These are phyloP conservation scores for Pollicipes pollicipes DNA, from an alignment of 1,140 invertebrate species.

Conservation along the genomic window DNA sequence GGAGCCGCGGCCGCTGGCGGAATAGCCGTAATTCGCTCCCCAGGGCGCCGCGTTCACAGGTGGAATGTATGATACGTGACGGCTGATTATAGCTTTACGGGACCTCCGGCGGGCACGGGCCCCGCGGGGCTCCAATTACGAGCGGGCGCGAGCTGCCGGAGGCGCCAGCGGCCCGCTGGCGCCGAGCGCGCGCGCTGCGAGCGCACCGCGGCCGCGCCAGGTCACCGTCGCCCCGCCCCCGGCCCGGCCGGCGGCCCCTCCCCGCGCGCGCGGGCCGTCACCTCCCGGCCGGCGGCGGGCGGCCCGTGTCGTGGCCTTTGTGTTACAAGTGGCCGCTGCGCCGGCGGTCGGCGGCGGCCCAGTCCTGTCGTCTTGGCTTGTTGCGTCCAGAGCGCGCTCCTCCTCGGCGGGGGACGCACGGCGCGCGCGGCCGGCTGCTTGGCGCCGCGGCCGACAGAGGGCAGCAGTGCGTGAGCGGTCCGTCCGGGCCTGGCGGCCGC, in stretches of 20 bases:
- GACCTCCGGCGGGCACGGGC: too few relatives aligned
- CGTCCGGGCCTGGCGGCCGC: too few relatives aligned
- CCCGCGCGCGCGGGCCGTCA: background rate
- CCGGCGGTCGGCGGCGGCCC: background rate
- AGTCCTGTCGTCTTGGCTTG: background rate
- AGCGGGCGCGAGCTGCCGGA: background rate
- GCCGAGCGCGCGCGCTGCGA: too few relatives aligned
- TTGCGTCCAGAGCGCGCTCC: background rate
- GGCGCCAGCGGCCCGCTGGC: background rate
- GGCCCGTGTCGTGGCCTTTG: background rate
- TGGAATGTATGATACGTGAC: background rate
- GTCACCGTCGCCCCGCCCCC: too few relatives aligned
- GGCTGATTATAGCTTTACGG: background rate
- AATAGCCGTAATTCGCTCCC: background rate
- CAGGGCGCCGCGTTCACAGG: background rate
- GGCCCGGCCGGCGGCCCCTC: too few relatives aligned
- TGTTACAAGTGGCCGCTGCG: conserved; percentile 1
- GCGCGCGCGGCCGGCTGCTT: too few relatives aligned
- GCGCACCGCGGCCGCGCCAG: too few relatives aligned
- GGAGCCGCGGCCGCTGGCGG: background rate
- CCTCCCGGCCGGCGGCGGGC: background rate
- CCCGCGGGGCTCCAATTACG: background rate
- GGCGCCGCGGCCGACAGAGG: background rate
- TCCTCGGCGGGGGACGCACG: background rate
- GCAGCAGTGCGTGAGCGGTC: background rate